These are phyloP conservation scores for Halcyon leucocephala DNA, from an alignment of 2,797 vertebrate species.

Conservation along the genomic window DNA sequence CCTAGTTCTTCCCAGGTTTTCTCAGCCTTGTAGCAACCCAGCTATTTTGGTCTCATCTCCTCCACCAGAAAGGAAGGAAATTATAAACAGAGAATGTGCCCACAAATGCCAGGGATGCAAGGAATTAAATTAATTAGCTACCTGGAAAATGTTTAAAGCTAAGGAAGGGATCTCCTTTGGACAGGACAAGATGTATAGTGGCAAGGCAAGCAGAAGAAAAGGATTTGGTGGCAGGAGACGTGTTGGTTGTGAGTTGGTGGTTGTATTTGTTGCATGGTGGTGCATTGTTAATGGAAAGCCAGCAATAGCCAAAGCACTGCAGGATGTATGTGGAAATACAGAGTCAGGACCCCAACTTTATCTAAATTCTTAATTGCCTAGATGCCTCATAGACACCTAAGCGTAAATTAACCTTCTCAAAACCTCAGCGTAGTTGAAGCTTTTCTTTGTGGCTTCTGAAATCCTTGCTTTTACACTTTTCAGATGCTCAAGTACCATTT, in stretches of 20 bases:
- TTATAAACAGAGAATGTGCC: neutral
- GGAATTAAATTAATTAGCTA: neutral
- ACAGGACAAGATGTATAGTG: neutral
- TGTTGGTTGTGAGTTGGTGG: fast-evolving
- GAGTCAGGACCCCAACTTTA: neutral
- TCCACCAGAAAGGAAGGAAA: neutral
- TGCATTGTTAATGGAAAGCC: neutral
- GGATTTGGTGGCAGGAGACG: neutral
- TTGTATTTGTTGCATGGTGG: neutral
- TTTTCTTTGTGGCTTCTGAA: neutral
- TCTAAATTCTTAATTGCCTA: neutral
- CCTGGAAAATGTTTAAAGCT: neutral
- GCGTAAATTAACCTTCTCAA: neutral
- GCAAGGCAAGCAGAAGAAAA: neutral
- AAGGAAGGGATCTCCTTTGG: neutral
- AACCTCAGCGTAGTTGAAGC: neutral
- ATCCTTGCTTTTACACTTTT: neutral
- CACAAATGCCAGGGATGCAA: neutral
- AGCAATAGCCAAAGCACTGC: neutral
- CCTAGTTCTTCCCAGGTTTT: neutral
- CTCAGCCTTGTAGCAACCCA: neutral
- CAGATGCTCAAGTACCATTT: neutral
- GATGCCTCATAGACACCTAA: neutral
- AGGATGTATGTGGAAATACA: neutral
- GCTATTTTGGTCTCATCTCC: neutral